Conservation (phyloP, 1,140 invertebrate genomes). For the Onthophagus taurus region DNA sequence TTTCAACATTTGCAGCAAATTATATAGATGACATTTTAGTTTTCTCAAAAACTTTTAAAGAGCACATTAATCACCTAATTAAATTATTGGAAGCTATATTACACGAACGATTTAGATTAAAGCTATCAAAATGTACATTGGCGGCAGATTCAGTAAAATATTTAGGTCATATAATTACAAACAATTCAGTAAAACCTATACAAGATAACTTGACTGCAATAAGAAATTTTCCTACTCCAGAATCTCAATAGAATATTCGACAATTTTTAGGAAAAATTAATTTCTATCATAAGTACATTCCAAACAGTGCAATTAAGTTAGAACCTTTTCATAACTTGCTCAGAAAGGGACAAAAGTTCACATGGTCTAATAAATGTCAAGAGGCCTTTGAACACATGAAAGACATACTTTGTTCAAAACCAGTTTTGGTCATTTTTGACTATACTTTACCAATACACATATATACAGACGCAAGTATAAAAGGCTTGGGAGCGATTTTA, state of each 20-base stretch:
- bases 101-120: slow-evolving; percentile 23
- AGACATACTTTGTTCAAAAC: too few species aligned
- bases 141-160: slow-evolving; percentile 22
- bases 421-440: background rate
- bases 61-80: slow-evolving; percentile 28
- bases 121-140: slow-evolving; percentile 26
- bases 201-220: too few species aligned
- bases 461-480: background rate
- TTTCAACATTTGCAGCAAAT: slow-evolving; percentile 22
- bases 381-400: too few species aligned
- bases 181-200: too few species aligned
- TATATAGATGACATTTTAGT: slow-evolving; percentile 33
- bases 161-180: slow-evolving; percentile 23
- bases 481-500: background rate
- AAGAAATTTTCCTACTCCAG: too few species aligned
- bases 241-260: too few species aligned
- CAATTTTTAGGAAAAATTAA: too few species aligned
- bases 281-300: too few species aligned
- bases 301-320: too few species aligned
- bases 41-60: slow-evolving; percentile 29
- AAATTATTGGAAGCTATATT: slow-evolving; percentile 24
- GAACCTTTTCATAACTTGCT: too few species aligned
- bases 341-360: too few species aligned
- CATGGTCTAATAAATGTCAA: too few species aligned
- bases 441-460: background rate